Base-by-base conservation (phyloP, 1,140 invertebrate genomes). In the Sesamia nonagrioides region DNA sequence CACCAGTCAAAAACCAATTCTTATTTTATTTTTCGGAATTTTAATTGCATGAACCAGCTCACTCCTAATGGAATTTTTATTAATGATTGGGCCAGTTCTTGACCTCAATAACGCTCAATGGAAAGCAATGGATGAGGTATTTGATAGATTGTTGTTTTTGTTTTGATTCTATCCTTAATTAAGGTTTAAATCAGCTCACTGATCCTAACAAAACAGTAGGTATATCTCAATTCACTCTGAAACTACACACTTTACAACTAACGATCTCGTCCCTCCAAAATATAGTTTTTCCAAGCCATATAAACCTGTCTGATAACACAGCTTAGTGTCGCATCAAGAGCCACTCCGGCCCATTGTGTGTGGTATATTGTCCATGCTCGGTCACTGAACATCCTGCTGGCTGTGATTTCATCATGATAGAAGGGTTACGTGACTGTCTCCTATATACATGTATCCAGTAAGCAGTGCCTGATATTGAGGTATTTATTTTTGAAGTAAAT, bases 241-340 rank as follows among this genome's bases (percentile, higher is more conserved):
- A 40, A 21, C 61, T 15, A 13, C 33, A 15, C 9, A 15, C 27
- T n/a, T 15, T 27, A 18, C n/a, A 17, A 61, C 33, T 9, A 48
- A 48, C 11, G 13, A 35, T 50, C 40, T 27, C 9, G 63, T 5
- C 18, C 2, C 8, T 50, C 37, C 68, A 71, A 71, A 54, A 71
- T 71, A 71, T 71, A 54, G 68, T 71, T 71, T 71, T 71, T 71
- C 45, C 45, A 11, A 54, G 45, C 21, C 1, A 18, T 45, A 71
- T 71, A 71, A 71, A 71, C 21, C 3, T 71, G 68, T 54, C 68
- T 54, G 45, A 71, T 71, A 71, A 18, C 40, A 50, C 40, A 33
- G 48, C 68, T 54, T 52, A 71, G 48, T 45, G 68, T 71, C 48
- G 27, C 42, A 35, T 71, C 68, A 54, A 52, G 61, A 11, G 48